Percentiles rank a stretch among this genome's conserved stretches.
phyloP scores from a whole-genome alignment of 2,888 invertebrate species.

The Drosophila ustulata region DNA sequence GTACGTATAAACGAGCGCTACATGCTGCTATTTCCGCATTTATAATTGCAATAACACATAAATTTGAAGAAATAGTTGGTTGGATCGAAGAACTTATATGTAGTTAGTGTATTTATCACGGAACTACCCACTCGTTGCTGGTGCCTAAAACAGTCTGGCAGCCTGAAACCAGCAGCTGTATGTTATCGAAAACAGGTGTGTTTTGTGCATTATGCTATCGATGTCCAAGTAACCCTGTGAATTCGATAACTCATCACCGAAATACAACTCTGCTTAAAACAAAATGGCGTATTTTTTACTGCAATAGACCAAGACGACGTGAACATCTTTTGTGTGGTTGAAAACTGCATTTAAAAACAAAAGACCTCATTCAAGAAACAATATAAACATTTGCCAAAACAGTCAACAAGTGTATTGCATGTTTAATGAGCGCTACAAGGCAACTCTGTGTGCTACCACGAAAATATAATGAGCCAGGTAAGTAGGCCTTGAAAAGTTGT shows the following conservation, averaged over 20 bases:
- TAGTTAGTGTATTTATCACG: slow-evolving; percentile 26
- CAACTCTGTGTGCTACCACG: slow-evolving; percentile 80
- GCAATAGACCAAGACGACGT: slow-evolving; percentile 69
- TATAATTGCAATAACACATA: slow-evolving; percentile 19
- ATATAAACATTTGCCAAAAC: slow-evolving; percentile 61
- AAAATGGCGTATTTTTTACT: slow-evolving; percentile 82
- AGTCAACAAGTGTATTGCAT: slow-evolving; percentile 74
- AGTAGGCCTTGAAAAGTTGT: slow-evolving; percentile 77
- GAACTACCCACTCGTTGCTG: slow-evolving; percentile 40
- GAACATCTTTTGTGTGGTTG: slow-evolving; percentile 74
- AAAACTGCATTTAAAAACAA: slow-evolving; percentile 75
- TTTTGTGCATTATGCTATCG: slow-evolving; percentile 8
- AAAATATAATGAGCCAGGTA: slow-evolving; percentile 85
- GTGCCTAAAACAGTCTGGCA: slow-evolving; percentile 4
- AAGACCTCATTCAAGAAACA: slow-evolving; percentile 52
- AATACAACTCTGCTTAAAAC: slow-evolving; percentile 63
- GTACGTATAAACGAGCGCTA: slow-evolving; percentile 32
- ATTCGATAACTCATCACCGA: slow-evolving; percentile 13
- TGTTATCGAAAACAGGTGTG: slow-evolving; percentile 38
- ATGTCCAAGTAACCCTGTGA: not conserved
- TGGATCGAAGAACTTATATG: slow-evolving; percentile 30
- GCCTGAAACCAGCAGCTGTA: slow-evolving; percentile 38
- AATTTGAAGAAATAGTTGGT: slow-evolving; percentile 16
- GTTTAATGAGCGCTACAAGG: slow-evolving; percentile 84
- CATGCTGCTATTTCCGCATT: slow-evolving; percentile 42